A percentile compares a stretch with the other conserved stretches of the same genome.
These are phyloP conservation scores for Rhadina sibilatrix DNA, from an alignment of 2,113 vertebrate genomes.

Conservation along the genomic window DNA sequence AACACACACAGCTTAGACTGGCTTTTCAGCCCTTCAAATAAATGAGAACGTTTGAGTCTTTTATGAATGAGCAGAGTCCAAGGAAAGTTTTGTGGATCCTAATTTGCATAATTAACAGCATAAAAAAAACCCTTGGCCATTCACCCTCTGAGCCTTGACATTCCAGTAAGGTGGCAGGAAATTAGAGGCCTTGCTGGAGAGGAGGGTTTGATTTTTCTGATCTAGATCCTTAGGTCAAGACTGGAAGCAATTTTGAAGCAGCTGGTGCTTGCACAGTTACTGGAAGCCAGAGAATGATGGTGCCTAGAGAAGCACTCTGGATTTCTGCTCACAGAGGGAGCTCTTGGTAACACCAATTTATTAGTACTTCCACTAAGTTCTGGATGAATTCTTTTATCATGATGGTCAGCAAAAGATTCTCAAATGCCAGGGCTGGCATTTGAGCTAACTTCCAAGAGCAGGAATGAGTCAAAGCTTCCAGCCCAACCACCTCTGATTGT, in stretches of 20 bases:
- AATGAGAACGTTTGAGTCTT: neutral
- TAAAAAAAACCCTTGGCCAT: neutral
- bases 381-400: neutral
- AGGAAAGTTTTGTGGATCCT: neutral
- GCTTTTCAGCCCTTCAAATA: neutral
- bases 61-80: neutral
- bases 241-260: neutral
- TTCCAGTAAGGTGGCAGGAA: neutral
- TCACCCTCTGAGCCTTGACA: neutral
- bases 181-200: neutral
- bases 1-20: neutral
- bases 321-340: neutral
- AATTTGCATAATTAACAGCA: neutral
- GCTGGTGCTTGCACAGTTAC: neutral
- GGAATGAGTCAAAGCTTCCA: neutral
- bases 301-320: neutral
- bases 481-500: neutral
- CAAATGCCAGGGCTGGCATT: neutral
- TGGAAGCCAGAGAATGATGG: fast-evolving
- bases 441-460: neutral
- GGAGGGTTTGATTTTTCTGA: neutral
- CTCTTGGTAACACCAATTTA: neutral
- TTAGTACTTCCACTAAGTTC: neutral
- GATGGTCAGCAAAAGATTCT: neutral
- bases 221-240: neutral